phyloP scores from a whole-genome alignment of 2,888 invertebrate genomes.

The Thysanoteuthis rhombus region DNA sequence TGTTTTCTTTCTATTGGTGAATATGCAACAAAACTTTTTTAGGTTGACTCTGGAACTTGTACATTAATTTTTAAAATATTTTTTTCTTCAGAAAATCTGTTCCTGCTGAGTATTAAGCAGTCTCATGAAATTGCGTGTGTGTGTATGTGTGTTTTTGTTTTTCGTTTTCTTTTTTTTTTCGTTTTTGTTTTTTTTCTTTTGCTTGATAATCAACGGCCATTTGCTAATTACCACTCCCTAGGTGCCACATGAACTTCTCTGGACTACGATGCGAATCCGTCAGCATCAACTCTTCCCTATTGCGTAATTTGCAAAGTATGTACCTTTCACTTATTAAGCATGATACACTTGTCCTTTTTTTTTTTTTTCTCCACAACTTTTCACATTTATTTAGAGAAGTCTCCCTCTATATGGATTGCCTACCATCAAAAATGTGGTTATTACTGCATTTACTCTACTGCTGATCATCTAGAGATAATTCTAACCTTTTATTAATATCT shows the following conservation, averaged over 20 bases:
- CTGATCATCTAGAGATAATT: neutral
- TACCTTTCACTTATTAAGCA: neutral
- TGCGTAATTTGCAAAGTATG: neutral
- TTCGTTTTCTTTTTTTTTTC: neutral
- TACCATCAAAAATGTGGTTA: neutral
- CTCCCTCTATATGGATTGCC: neutral
- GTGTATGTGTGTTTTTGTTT: too few species aligned
- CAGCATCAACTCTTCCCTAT: constrained; percentile 12
- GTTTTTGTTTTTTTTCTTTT: neutral
- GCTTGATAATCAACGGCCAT: neutral
- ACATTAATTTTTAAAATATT: neutral
- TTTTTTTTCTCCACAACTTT: neutral
- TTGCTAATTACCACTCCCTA: neutral
- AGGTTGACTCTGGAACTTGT: neutral
- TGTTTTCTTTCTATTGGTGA: neutral
- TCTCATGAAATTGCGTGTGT: neutral
- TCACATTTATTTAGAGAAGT: neutral
- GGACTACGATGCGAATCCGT: neutral
- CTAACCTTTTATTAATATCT: neutral
- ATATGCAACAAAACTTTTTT: neutral
- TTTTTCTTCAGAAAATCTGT: neutral
- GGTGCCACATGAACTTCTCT: neutral
- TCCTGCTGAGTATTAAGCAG: neutral
- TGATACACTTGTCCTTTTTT: neutral
- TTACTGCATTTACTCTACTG: neutral